Conservation (phyloP, 2,888 invertebrate species). For the Tetragnatha montana region DNA sequence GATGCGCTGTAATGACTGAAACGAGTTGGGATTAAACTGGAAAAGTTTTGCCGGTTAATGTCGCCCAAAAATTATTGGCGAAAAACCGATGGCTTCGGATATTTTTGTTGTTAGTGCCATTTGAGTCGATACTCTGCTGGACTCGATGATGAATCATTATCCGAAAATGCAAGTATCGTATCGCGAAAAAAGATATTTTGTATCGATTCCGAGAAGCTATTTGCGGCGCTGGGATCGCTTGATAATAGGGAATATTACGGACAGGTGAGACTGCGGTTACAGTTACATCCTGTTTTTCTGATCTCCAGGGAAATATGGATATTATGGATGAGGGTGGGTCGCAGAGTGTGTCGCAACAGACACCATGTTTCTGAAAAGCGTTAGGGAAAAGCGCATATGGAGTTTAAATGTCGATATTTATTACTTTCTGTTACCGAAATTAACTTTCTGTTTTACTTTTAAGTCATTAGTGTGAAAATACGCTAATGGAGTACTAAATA, state of each 20-base stretch:
- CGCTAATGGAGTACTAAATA: too few relatives aligned
- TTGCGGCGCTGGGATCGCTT: constrained; percentile 63
- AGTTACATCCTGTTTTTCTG: constrained; percentile 21
- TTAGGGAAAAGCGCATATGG: not conserved
- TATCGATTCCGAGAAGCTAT: constrained; percentile 67
- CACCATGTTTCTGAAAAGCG: not conserved
- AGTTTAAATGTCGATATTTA: not conserved
- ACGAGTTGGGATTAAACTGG: constrained; percentile 43
- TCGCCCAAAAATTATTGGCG: constrained; percentile 66
- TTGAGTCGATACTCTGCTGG: constrained; percentile 54
- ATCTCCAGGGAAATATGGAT: not conserved
- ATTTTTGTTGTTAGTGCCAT: constrained; percentile 54
- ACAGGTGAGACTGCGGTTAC: constrained; percentile 46
- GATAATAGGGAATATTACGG: constrained; percentile 19
- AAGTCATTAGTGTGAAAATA: not conserved
- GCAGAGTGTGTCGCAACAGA: not conserved
- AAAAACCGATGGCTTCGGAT: constrained; percentile 57
- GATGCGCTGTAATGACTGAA: constrained; percentile 44
- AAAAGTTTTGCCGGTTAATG: constrained; percentile 64
- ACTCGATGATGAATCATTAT: constrained; percentile 68
- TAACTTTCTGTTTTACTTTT: not conserved
- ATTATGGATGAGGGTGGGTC: not conserved
- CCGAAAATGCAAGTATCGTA: constrained; percentile 59
- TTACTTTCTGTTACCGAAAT: not conserved
- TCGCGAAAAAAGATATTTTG: constrained; percentile 63